Base-by-base conservation (phyloP, 2,797 vertebrate species). In the Enteromius anoplus region DNA sequence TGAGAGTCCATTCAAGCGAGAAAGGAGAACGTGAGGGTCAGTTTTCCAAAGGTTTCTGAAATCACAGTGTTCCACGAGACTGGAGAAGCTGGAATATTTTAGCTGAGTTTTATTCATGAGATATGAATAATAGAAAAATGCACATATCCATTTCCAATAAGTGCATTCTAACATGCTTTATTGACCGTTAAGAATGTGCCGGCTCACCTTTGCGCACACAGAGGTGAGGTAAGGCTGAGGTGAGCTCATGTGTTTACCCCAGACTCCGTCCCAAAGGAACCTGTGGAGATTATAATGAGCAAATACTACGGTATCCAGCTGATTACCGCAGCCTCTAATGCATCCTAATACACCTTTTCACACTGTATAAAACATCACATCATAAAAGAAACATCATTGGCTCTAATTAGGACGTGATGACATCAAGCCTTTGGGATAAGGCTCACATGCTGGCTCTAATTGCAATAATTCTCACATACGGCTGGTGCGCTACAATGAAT, bases 191-290 rank as follows among this genome's bases (percentile, higher is more conserved):
- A 64, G 47, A 65, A 51, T 64, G 2, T 49, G 80, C 51, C 23
- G 21, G 26, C 21, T 64, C 69, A 64, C 23, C 64, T 23, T 68
- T 42, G 69, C 2, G 64, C 78, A 76, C 80, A 3, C 53, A 53
- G 45, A 53, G 79, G 84, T 78, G 85, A 86, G 71, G 86, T 81
- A 49, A 86, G 76, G 78, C 65, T 70, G 73, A 79, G 86, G 85
- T 90, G 89, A 90, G 86, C 76, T 91, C 89, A 91, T 91, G 60
- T 90, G 89, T 91, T 91, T 90, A 84, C 73, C 71, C 62, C n/a
- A 51, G 66, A 65, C 11, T 71, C 69, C 37, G 6, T 84, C 87
- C 86, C 84, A 73, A 49, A 62, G 84, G 86, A 82, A 60, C 72
- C 1, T 45, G 42, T 8, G 64, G 70, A 78, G 42, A 32, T 23